Evolutionary conservation across 35 echinoderm and acorn worm species (phyloP), one percentile per base, ranked within the genome.

Genomic region (Apostichopus japonicus): DNA sequence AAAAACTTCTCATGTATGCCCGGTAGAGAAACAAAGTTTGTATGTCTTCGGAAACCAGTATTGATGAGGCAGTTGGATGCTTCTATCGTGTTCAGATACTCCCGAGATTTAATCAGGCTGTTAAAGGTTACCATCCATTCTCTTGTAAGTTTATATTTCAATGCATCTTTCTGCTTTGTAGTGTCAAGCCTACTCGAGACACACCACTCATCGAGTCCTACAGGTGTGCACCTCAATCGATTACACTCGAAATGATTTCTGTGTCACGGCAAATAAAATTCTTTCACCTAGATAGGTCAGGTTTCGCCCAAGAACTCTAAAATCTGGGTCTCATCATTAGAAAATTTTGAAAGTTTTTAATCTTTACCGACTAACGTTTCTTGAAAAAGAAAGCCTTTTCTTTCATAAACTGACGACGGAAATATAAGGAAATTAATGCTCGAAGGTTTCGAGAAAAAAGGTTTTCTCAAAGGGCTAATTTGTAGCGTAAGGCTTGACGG

Each of bases 171-270:
- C 19, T 67, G 63, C 19, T 67, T 15, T 67, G 63, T 67, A 8
- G 19, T 67, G 63, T 83, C 79, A 83, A 54, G 79, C 44, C 79
- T 17, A 33, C 79, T 83, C 15, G 14, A 83, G 44, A 25, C 17
- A 83, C 1, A 17, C 33, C 33, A 44, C 51, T 83, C 79, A 55
- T 54, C 79, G 54, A 83, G 24, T 33, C 54, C 79, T 83, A 83
- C 79, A 83, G 79, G 79, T 83, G 79, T 54, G 79, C 5, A 83
- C 33, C n/a, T 33, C 79, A 83, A 83, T 83, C 79, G 54, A 83
- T 83, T 83, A 6, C 6, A 83, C 79, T 83, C 79, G 19, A 83
- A 83, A 21, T 52, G 8, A 55, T 67, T 67, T 67, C 63, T 67
- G 63, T 67, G 63, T 67, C 63, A 67, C 54, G 54, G 79, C 54